phyloP scores from a whole-genome alignment of 2,888 invertebrate genomes.

The Bellardia pandia region DNA sequence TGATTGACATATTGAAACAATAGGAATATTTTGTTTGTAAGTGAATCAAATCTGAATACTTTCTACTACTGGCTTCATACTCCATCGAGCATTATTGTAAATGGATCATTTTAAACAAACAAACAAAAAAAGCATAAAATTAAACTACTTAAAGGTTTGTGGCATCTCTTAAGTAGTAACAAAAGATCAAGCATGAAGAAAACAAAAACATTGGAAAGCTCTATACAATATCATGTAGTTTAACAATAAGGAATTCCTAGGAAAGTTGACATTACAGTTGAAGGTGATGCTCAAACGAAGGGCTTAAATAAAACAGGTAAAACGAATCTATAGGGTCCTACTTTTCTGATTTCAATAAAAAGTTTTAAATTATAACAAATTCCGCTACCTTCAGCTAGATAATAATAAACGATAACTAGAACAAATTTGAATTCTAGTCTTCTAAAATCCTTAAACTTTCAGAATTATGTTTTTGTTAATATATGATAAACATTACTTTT shows the following conservation, averaged over 20 bases:
- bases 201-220: conserved; percentile 8
- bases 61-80: conserved; percentile 41
- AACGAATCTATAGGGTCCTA: background rate
- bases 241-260: conserved; percentile 37
- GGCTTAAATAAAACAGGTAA: background rate
- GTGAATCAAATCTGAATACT: conserved; percentile 63
- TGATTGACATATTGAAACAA: conserved; percentile 72
- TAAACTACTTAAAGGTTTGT: conserved; percentile 61
- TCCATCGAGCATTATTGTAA: conserved; percentile 22
- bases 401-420: no score
- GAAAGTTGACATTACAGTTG: conserved; percentile 53
- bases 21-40: conserved; percentile 49
- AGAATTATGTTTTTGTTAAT: no score
- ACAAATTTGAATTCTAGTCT: no score
- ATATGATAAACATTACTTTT: no score
- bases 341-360: no score
- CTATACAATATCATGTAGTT: background rate
- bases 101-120: conserved; percentile 25
- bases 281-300: conserved; percentile 12
- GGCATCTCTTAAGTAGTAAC: background rate
- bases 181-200: background rate
- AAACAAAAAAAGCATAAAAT: conserved; percentile 60
- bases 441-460: no score
- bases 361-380: no score
- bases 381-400: no score